Conservation (phyloP, 2,113 vertebrate genomes). For the Caranx melampygus region DNA sequence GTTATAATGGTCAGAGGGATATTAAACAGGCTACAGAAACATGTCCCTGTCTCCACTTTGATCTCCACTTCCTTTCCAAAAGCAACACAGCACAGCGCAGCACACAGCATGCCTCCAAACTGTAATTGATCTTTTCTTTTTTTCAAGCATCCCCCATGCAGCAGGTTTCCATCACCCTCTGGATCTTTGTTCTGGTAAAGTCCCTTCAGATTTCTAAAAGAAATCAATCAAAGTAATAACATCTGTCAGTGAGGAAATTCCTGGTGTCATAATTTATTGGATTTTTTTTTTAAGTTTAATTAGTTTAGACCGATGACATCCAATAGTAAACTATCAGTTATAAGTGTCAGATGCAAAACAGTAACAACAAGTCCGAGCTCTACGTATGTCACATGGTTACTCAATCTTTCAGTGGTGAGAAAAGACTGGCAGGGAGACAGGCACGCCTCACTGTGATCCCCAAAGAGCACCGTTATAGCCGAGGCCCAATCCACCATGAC, state of each 20-base stretch:
- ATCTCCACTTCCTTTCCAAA: conserved; percentile 58
- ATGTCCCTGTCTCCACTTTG: conserved; percentile 53
- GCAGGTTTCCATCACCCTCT: conserved; percentile 58
- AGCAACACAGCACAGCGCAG: conserved; percentile 58
- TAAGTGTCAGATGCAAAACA: conserved; percentile 22
- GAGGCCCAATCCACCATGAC: conserved; percentile 72
- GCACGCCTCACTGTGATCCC: conserved; percentile 52
- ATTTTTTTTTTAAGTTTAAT: conserved; percentile 32
- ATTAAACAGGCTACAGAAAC: conserved; percentile 17
- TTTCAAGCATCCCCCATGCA: conserved; percentile 41
- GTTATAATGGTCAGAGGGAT: conserved; percentile 11
- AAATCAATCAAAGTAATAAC: conserved; percentile 57
- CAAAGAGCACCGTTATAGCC: conserved; percentile 65
- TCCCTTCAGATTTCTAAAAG: conserved; percentile 39
- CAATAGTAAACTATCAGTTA: conserved; percentile 35
- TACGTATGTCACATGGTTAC: conserved; percentile 31
- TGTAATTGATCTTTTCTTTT: conserved; percentile 70
- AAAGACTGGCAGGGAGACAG: conserved; percentile 54
- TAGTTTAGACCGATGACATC: conserved; percentile 40
- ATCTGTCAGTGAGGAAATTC: conserved; percentile 34
- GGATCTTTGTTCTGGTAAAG: conserved; percentile 61
- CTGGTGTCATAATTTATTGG: conserved; percentile 19
- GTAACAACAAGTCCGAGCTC: conserved; percentile 27
- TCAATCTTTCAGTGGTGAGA: conserved; percentile 36
- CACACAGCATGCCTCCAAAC: conserved; percentile 49